phyloP scores from a whole-genome alignment of 2,797 vertebrate genomes.

The Pelochelys cantorii region DNA sequence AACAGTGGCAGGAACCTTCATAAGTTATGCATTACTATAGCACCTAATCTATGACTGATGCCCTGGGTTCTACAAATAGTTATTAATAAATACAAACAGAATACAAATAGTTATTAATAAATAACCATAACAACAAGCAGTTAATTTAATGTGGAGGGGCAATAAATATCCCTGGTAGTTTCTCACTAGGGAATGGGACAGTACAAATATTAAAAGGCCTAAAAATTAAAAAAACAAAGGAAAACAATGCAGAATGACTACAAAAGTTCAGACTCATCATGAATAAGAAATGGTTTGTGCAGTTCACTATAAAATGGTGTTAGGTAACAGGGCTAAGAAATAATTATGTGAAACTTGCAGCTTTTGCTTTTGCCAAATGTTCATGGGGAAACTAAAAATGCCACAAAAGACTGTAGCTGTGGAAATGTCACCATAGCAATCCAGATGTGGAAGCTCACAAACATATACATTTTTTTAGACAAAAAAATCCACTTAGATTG shows the following conservation, averaged over 20 bases:
- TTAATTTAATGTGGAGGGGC: not conserved
- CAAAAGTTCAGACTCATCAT: not conserved
- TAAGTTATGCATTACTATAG: not conserved
- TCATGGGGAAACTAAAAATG: not conserved
- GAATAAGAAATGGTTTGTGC: not conserved
- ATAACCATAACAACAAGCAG: not conserved
- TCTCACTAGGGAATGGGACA: not conserved
- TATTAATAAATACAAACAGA: not conserved
- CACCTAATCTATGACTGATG: rapidly evolving
- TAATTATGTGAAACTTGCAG: not conserved
- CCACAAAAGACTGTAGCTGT: not conserved
- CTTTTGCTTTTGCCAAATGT: not conserved
- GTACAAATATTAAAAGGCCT: not conserved
- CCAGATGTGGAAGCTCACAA: not conserved
- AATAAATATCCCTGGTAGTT: not conserved
- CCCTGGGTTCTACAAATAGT: not conserved
- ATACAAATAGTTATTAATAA: not conserved
- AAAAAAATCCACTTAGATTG: not conserved
- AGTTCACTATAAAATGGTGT: not conserved
- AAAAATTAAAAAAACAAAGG: not conserved
- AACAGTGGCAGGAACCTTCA: no score
- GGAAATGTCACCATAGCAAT: not conserved
- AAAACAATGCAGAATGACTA: not conserved
- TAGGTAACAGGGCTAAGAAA: not conserved
- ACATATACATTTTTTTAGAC: not conserved